Evolutionary conservation across 2,888 invertebrate genomes (phyloP), one percentile per base, ranked within the genome.

Genomic region (Galeruca laticollis): DNA sequence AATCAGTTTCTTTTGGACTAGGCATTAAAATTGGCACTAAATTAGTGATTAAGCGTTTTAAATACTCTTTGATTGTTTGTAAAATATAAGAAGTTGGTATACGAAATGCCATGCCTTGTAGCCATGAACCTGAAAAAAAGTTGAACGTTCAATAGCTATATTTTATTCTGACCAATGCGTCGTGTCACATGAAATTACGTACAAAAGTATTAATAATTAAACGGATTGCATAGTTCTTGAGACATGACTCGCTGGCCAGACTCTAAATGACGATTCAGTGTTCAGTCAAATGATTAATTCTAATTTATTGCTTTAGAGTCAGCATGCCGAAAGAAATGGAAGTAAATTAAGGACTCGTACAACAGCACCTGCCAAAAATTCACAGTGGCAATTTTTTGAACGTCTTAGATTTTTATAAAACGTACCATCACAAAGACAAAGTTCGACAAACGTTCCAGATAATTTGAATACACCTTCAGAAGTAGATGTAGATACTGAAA

Each of bases 81-180:
- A 9, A 33, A 10, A 37, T 37, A 37, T 37, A 37, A 4, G 37
- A 37, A 37, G 10, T 26, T 37, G 8, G 13, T 9, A 37, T 37
- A 10, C 37, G 37, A 37, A 37, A 10, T 33, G 33, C 33, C 10
- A 37, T 11, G 2, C 2, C 2, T 37, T 11, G 37, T 71, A 10
- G 64, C 71, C 61, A 68, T 68, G 21, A 64, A 71, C 51, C 70
- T 70, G 67, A 57, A 67, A 67, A 9, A 33, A 33, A 33, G n/a
- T n/a, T n/a, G n/a, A n/a, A n/a, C n/a, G n/a, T n/a, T n/a, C n/a
- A n/a, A n/a, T n/a, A n/a, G n/a, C n/a, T n/a, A n/a, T n/a, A n/a
- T n/a, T n/a, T n/a, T n/a, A n/a, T n/a, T n/a, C n/a, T n/a, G n/a
- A n/a, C n/a, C n/a, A n/a, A n/a, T n/a, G n/a, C n/a, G n/a, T n/a